Conservation (phyloP, 2,888 invertebrate genomes). For the Xylota segnis region DNA sequence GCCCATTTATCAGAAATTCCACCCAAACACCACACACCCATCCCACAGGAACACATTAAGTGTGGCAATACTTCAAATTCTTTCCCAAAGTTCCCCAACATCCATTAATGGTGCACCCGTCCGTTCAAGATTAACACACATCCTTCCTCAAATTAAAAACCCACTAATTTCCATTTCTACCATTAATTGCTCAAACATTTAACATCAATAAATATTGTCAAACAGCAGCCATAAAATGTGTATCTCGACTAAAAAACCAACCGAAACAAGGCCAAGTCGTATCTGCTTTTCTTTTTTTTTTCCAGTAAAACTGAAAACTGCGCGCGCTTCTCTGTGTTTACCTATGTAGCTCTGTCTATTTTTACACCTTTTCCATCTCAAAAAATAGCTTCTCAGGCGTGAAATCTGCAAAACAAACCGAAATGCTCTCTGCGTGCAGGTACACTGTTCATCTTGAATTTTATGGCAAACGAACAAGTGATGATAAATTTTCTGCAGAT, state of each 20-base stretch:
- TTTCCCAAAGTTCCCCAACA: background rate
- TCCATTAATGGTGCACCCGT: slow-evolving; percentile 3
- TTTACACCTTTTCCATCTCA: slow-evolving; percentile 27
- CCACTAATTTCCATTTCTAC: slow-evolving; percentile 37
- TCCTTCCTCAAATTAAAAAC: slow-evolving; percentile 16
- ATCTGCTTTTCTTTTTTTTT: background rate
- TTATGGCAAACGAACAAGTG: slow-evolving; percentile 3
- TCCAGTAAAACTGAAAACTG: slow-evolving; percentile 26
- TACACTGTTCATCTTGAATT: slow-evolving; percentile 11
- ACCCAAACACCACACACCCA: too few species aligned
- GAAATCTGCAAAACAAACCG: slow-evolving; percentile 24
- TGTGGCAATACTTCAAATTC: slow-evolving; percentile 8
- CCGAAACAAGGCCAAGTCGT: slow-evolving; percentile 28
- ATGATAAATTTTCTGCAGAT: slow-evolving; percentile 8
- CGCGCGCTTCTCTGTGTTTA: slow-evolving; percentile 8
- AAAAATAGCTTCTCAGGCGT: slow-evolving; percentile 11
- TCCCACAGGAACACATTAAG: background rate
- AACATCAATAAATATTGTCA: slow-evolving; percentile 56
- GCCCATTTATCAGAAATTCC: background rate
- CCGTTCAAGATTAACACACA: slow-evolving; percentile 1
- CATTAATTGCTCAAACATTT: slow-evolving; percentile 55
- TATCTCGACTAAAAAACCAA: too few species aligned
- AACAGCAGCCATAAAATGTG: slow-evolving; percentile 34
- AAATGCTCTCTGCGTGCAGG: background rate
- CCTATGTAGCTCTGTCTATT: slow-evolving; percentile 28